Percentiles rank a stretch among this genome's conserved stretches.
phyloP scores from a whole-genome alignment of 2,113 vertebrate species.

The Syngnathoides biaculeatus region DNA sequence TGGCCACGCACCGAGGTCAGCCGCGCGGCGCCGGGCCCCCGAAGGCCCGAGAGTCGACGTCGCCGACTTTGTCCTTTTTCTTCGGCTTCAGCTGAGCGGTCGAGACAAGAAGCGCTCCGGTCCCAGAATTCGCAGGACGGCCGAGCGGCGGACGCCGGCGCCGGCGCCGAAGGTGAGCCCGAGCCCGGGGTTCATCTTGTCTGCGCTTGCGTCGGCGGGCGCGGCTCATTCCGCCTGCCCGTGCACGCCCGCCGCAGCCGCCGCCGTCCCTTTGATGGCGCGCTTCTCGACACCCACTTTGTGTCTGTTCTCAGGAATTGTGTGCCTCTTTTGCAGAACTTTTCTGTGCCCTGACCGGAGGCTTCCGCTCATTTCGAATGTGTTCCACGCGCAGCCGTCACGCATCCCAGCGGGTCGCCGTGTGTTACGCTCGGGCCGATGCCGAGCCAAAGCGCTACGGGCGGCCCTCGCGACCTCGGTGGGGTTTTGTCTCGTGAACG shows the following conservation, averaged over 20 bases:
- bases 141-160: conserved; percentile 32
- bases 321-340: no score
- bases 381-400: no score
- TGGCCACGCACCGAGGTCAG: conserved; percentile 63
- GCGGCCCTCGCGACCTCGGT: background rate
- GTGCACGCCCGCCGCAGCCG: background rate
- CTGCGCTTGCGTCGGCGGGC: no score
- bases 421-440: background rate
- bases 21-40: background rate
- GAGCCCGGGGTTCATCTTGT: no score
- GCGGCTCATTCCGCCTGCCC: background rate
- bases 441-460: no score
- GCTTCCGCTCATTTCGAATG: no score
- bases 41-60: background rate
- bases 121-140: conserved; percentile 28
- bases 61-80: background rate
- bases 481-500: background rate
- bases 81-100: conserved; percentile 37
- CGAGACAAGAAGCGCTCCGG: conserved; percentile 13
- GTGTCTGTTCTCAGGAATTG: no score
- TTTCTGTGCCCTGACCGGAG: no score
- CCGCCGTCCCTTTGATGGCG: no score
- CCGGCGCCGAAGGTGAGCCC: conserved; percentile 58
- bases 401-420: no score
- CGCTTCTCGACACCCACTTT: no score